Evolutionary conservation across 1,140 invertebrate species (phyloP), one percentile per base, ranked within the genome.

Genomic region (Semibalanus balanoides): DNA sequence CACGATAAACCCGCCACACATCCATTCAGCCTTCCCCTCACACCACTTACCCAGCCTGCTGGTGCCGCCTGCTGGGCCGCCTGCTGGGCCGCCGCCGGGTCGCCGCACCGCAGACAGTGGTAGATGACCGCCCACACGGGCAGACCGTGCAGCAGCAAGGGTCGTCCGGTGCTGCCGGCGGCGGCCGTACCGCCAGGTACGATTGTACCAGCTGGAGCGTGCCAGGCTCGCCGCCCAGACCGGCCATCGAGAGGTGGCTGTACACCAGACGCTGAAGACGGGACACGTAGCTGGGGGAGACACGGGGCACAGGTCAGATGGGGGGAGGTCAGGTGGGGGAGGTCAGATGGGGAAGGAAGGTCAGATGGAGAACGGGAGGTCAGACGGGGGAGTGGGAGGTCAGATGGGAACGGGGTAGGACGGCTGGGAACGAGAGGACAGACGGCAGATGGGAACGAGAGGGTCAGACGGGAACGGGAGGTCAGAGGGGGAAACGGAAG

Each of bases 221-320:
- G 25, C 79, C 79, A 7, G 79, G 79, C 22, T 78, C 77, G 14
- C 79, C 79, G 30, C 78, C 78, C 28, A 79, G 76, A 30, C 76
- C 73, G 22, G 79, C 79, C 29, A 74, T 75, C 70, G 77, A 75
- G 72, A 80, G 73, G 74, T 80, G 30, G 51, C 75, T 75, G 64
- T 78, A 79, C 1, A 80, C 79, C 70, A 80, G 76, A 51, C 94
- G 85, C 78, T 97, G 91, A 30, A 93, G 88, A 27, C 88, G 51
- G 7, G 51, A 22, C 51, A 64, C 51, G 51, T 64, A 64, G 22
- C 51, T 64, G 51, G 5, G 35, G 35, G 35, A 17, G 35, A 40
- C 5, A 40, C 5, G 17, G 17, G 35, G 35, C 35, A n/a, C n/a
- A n/a, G n/a, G n/a, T n/a, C n/a, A n/a, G n/a, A n/a, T n/a, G n/a